Evolutionary conservation across 2,113 vertebrate species (phyloP), one percentile per base, ranked within the genome.

Genomic region (Castor canadensis): DNA sequence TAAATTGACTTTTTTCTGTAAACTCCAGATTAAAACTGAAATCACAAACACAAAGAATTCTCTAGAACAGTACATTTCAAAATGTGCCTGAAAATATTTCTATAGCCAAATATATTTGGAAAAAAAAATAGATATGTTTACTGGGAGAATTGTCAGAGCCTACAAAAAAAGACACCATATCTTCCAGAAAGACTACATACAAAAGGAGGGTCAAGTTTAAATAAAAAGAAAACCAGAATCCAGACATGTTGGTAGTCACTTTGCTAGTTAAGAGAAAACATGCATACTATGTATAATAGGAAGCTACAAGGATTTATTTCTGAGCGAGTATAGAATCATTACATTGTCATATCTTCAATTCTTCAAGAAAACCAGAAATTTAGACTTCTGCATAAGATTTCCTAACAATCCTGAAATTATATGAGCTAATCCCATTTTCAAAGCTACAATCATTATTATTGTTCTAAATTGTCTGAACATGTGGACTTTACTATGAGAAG

Each of bases 1-100:
- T 71, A 92, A 97, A 96, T 40, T 89, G 35, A 71, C 89, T 47
- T 97, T 96, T 95, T 97, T 97, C 96, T 98, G 86, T 97, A 97
- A 93, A 82, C 58, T 77, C 97, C 93, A 81, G 75, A 89, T 92
- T 90, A 87, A 93, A 96, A 97, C 84, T 96, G 47, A 96, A 96
- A 49, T n/a, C 24, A 73, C 47, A 38, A 89, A 87, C 0, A 9
- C 87, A 79, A 97, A 95, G 54, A 97, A 87, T 87, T 12, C 58
- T 56, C 88, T 87, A 79, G 19, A 91, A 82, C 0, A 40, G 6
- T 4, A 28, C 28, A 69, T 89, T 38, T 30, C 24, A 69, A 87
- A 87, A 93, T 45, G 32, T 73, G 54, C 26, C 86, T 26, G 5
- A 28, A 88, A 84, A 64, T 20, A 38, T 49, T 11, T 90, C 9